Evolutionary conservation across 2,888 invertebrate genomes (phyloP).

Genomic region (Ormyrus pomaceus): DNA sequence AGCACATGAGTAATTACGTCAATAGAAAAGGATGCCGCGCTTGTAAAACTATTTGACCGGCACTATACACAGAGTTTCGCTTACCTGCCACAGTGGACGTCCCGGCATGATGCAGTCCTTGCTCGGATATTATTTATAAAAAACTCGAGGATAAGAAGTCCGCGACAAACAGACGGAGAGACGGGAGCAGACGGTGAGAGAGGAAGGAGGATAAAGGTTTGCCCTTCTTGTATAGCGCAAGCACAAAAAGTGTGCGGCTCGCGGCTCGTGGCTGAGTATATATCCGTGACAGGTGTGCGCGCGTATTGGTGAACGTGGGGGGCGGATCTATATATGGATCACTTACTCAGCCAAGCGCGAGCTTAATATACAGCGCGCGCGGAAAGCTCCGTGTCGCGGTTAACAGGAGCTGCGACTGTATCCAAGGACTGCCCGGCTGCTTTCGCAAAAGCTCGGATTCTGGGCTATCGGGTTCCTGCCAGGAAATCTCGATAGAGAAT

Average conservation of each 20-base stretch:
- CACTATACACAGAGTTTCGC: slow-evolving; percentile 54
- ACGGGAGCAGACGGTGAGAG: no score
- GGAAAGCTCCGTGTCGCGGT: slow-evolving; percentile 16
- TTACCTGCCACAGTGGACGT: slow-evolving; percentile 87
- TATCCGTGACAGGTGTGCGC: slow-evolving; percentile 71
- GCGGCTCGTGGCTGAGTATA: slow-evolving; percentile 70
- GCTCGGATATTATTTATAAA: slow-evolving; percentile 37
- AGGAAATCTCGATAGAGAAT: no score
- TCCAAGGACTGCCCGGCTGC: background rate
- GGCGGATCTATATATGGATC: slow-evolving; percentile 74
- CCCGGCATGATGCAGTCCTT: slow-evolving; percentile 79
- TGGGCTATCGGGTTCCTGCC: no score
- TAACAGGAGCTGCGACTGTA: no score
- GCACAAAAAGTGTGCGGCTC: slow-evolving; percentile 73
- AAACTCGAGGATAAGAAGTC: slow-evolving; percentile 6
- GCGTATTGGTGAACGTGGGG: slow-evolving; percentile 69
- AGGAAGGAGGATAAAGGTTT: background rate
- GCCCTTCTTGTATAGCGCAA: slow-evolving; percentile 62
- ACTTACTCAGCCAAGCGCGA: slow-evolving; percentile 62
- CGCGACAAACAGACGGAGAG: background rate
- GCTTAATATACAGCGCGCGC: background rate
- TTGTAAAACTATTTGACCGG: slow-evolving; percentile 6
- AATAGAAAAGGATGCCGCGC: no score
- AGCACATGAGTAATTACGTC: background rate
- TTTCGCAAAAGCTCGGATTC: background rate